Evolutionary conservation across 2,888 invertebrate genomes (phyloP).

Genomic region (Isoperla grammatica): DNA sequence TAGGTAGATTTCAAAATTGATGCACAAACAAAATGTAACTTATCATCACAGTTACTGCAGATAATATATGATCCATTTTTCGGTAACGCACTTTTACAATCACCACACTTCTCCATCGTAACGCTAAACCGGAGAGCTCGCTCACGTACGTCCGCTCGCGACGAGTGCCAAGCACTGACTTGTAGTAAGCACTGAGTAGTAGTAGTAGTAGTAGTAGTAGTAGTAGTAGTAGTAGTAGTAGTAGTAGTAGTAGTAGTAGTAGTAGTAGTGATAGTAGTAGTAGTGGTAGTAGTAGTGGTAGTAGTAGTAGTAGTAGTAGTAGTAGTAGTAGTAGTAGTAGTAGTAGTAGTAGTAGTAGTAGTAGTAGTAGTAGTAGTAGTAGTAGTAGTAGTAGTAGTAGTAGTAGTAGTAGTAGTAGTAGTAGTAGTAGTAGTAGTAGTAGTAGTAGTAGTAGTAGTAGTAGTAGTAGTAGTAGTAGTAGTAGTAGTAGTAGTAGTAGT

Average conservation of each 20-base stretch:
- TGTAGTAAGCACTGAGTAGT: neutral
- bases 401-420: conserved; percentile 18
- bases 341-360: conserved; percentile 18
- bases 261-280: conserved; percentile 17
- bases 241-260: conserved; percentile 18
- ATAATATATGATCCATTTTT: no score
- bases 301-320: conserved; percentile 18
- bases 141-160: no score
- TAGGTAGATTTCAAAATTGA: no score
- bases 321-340: conserved; percentile 18
- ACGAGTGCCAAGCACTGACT: no score
- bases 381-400: conserved; percentile 18
- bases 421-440: conserved; percentile 18
- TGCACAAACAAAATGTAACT: no score
- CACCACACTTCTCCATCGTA: no score
- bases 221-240: conserved; percentile 18
- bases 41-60: no score
- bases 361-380: conserved; percentile 18
- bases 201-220: conserved; percentile 18
- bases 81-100: no score
- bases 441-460: conserved; percentile 18
- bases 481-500: conserved; percentile 18
- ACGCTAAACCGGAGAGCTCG: no score
- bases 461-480: conserved; percentile 18
- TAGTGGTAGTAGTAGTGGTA: conserved; percentile 17